A percentile compares a stretch with the other conserved stretches of the same genome.
These are phyloP conservation scores for Gymnosoma rotundatum DNA, from an alignment of 2,888 invertebrate genomes.

Conservation along the genomic window DNA sequence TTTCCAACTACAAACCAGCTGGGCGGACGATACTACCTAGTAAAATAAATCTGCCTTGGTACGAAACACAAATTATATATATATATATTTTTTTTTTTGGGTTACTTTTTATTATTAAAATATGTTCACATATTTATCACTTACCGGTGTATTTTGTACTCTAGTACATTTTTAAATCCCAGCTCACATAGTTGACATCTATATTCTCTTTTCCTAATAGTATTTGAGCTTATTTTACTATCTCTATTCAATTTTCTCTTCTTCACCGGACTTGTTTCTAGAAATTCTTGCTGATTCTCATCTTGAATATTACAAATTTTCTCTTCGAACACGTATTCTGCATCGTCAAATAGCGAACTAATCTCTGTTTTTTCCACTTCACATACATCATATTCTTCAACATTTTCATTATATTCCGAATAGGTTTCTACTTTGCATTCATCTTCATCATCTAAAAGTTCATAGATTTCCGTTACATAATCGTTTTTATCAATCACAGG, in stretches of 20 bases:
- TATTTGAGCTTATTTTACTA: neutral
- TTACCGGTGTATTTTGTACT: slow-evolving; percentile 43
- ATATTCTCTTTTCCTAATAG: slow-evolving; percentile 30
- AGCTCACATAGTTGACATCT: slow-evolving; percentile 32
- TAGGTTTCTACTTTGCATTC: slow-evolving; percentile 7
- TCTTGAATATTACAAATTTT: neutral
- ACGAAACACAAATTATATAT: no score
- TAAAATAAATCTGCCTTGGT: no score
- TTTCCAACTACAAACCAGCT: no score
- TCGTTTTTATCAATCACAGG: slow-evolving; percentile 50
- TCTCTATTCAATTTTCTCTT: neutral
- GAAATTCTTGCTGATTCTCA: neutral
- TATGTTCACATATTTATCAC: neutral
- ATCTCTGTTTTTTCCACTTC: neutral
- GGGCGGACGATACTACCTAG: no score
- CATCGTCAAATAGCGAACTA: slow-evolving; percentile 10
- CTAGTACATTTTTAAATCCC: slow-evolving; percentile 21
- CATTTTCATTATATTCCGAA: slow-evolving; percentile 4
- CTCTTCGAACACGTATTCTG: slow-evolving; percentile 42
- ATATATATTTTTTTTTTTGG: neutral
- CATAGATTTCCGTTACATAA: slow-evolving; percentile 63
- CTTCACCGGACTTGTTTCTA: neutral
- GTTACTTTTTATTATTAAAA: neutral
- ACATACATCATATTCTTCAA: slow-evolving; percentile 9
- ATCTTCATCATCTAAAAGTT: slow-evolving; percentile 59